Evolutionary conservation across 2,888 invertebrate genomes (phyloP), one percentile per base, ranked within the genome.

Genomic region (Liposcelis brunnea): DNA sequence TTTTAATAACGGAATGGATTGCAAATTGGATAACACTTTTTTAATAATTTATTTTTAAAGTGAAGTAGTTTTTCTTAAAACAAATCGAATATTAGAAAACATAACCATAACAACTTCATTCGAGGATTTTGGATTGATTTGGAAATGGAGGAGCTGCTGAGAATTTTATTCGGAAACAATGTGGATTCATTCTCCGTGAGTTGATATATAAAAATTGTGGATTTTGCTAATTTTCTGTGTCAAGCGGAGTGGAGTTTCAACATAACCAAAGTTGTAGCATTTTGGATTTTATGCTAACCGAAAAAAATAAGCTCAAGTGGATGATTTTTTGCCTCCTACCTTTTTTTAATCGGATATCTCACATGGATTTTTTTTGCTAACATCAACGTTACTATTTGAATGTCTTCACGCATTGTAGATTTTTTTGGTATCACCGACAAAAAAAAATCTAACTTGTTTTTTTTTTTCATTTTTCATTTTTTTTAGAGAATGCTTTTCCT

Each of bases 391-490:
- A 34, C 40, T 35, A 46, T 47, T 37, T 26, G 26, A 8, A 26
- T 26, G 26, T 26, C 26, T 26, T 26, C 26, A 26, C 26, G 8
- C 26, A 8, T 46, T 42, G 43, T 48, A 48, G 19, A 42, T 36
- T 48, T 42, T 32, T 49, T 38, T 47, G 40, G 47, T 47, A 19
- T 47, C 36, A 43, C 12, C 38, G 48, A 26, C n/a, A 26, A 45
- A 49, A 42, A 32, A 36, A 50, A n/a, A 18, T 19, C 11, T 12
- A 44, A 34, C 31, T 51, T 46, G 42, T 46, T 40, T 42, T 46
- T 32, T 46, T 35, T 32, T 12, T 21, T 31, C n/a, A 16, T 15
- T n/a, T 32, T 46, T 36, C n/a, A 2, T 37, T 19, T 2, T 32
- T 42, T 26, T 26, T 26, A 26, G 26, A 26, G 26, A 26, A 26